Evolutionary conservation across 2,888 invertebrate genomes (phyloP), one percentile per base, ranked within the genome.

Genomic region (Amphipoea lucens): DNA sequence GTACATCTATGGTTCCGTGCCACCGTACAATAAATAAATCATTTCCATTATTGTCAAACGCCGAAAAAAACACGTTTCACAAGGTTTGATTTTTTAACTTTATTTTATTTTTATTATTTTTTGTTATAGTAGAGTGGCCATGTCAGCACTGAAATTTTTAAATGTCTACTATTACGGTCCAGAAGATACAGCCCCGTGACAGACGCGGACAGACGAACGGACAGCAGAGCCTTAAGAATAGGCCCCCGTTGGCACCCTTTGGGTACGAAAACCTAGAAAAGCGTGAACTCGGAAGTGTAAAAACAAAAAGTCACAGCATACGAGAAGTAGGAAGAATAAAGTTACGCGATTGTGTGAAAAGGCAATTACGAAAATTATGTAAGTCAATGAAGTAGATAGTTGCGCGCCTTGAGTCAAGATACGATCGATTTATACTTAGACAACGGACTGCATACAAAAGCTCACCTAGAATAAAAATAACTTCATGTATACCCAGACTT

Each of bases 301-400:
- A 85, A 81, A 90, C 91, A 91, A 91, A 90, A 92, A 90, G 81
- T 76, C 83, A 78, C 88, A 89, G 88, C 91, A 90, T 92, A 90
- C 92, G 90, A 93, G 93, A 94, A 92, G 88, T 91, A 95, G 95
- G 95, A 96, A 96, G 95, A 94, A 92, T 78, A 84, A 82, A 87
- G 90, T 92, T 92, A 93, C 93, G 92, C 92, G 93, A 90, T 92
- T 94, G 93, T 96, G 95, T 93, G 95, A 95, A 95, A 94, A 94
- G 92, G 93, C 93, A 94, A 95, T 96, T 96, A 95, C 92, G 90
- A 90, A 92, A 91, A 94, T 96, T 95, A 96, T 94, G 92, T 95
- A 96, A 95, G 90, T 86, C 92, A 92, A 92, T 94, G 91, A 93
- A 90, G 92, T 93, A 93, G 95, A 95, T 94, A 95, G 94, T 93